Conservation (phyloP, 2,797 vertebrate species). For the Oreonectes daqikongensis region DNA sequence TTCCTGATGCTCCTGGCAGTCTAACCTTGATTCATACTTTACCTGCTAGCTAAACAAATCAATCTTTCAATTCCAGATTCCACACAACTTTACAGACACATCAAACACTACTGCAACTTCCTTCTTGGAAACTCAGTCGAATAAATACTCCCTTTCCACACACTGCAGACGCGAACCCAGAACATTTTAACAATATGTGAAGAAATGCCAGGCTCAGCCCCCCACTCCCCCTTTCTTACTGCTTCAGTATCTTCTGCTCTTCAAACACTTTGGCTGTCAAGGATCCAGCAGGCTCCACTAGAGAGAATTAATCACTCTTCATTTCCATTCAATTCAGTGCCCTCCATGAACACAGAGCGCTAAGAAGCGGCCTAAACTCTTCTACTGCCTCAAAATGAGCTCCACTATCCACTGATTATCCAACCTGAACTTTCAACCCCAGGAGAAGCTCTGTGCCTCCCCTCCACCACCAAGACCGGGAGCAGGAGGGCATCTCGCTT, state of each 20-base stretch:
- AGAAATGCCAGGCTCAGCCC: slow-evolving; percentile 29
- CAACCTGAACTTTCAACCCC: slow-evolving; percentile 54
- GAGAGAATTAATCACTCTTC: slow-evolving; percentile 60
- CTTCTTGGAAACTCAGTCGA: background rate
- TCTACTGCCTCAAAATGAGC: slow-evolving; percentile 45
- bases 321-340: slow-evolving; percentile 59
- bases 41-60: background rate
- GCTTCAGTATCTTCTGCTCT: slow-evolving; percentile 29
- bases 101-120: background rate
- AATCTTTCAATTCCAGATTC: background rate
- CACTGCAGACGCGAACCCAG: slow-evolving; percentile 4
- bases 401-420: slow-evolving; percentile 62
- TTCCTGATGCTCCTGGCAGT: background rate
- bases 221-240: slow-evolving; percentile 4
- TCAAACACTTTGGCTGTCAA: slow-evolving; percentile 44
- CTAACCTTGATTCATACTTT: slow-evolving; percentile 6
- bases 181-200: slow-evolving; percentile 17
- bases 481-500: slow-evolving; percentile 38
- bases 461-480: slow-evolving; percentile 15
- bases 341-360: slow-evolving; percentile 41
- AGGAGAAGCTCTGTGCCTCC: slow-evolving; percentile 38
- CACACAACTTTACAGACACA: background rate
- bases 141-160: slow-evolving; percentile 23
- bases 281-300: slow-evolving; percentile 40
- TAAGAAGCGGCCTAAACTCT: slow-evolving; percentile 24